Conservation (phyloP, 2,113 vertebrate species). For the Dunckerocampus dactyliophorus region DNA sequence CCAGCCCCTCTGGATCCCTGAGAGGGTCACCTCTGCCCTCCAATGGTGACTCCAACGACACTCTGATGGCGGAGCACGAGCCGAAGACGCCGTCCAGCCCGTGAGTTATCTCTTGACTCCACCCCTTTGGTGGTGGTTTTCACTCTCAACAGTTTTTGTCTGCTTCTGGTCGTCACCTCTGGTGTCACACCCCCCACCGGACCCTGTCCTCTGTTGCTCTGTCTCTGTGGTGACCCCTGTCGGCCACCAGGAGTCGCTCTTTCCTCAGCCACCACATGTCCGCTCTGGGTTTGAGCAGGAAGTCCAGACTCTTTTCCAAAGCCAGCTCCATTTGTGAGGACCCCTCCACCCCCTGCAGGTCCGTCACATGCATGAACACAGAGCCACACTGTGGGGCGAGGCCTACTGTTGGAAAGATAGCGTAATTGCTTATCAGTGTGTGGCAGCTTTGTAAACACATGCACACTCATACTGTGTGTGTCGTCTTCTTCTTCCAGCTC, state of each 20-base stretch:
- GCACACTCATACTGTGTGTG: slow-evolving; percentile 21
- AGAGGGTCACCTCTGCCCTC: slow-evolving; percentile 37
- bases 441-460: slow-evolving; percentile 6
- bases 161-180: slow-evolving; percentile 6
- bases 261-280: slow-evolving; percentile 76
- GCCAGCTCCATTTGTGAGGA: slow-evolving; percentile 65
- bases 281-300: slow-evolving; percentile 67
- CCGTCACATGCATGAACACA: slow-evolving; percentile 37
- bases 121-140: not conserved
- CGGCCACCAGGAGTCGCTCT: slow-evolving; percentile 67
- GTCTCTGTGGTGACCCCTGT: not conserved
- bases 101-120: slow-evolving; percentile 48
- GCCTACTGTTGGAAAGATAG: not conserved
- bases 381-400: not conserved
- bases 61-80: slow-evolving; percentile 14
- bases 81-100: slow-evolving; percentile 22
- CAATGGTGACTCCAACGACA: slow-evolving; percentile 12
- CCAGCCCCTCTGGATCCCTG: slow-evolving; percentile 42
- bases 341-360: slow-evolving; percentile 57
- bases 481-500: slow-evolving; percentile 42
- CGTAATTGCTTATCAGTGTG: not conserved
- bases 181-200: slow-evolving; percentile 3
- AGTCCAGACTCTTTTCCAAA: slow-evolving; percentile 70
- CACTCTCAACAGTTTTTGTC: slow-evolving; percentile 3
- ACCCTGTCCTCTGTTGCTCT: not conserved